Evolutionary conservation across 2,888 invertebrate genomes (phyloP).

Genomic region (Ernsta delagoae): DNA sequence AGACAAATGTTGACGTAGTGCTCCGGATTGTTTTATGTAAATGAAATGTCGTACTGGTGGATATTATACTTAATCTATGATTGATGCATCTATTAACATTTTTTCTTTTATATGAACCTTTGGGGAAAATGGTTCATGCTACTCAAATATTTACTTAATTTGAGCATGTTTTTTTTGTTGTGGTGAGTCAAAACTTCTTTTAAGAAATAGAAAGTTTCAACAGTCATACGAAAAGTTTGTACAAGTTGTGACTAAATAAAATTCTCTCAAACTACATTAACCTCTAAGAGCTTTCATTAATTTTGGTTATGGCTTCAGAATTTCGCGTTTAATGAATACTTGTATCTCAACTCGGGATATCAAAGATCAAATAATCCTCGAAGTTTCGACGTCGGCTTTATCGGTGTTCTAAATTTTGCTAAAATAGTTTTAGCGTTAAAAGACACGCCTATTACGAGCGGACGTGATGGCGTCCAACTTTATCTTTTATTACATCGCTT

Average conservation of each 20-base stretch:
- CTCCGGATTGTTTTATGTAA: constrained; percentile 24
- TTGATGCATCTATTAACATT: not conserved
- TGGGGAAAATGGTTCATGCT: not conserved
- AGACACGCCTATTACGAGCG: constrained; percentile 31
- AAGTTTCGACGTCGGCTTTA: constrained; percentile 30
- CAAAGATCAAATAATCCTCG: constrained; percentile 31
- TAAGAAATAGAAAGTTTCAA: not conserved
- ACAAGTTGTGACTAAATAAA: not conserved
- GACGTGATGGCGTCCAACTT: constrained; percentile 17
- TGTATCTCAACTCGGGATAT: constrained; percentile 25
- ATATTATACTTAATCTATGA: not conserved
- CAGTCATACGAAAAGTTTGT: not conserved
- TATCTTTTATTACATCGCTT: constrained; percentile 34
- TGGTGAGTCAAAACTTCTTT: not conserved
- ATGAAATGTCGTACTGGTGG: constrained; percentile 39
- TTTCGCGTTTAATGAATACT: constrained; percentile 25
- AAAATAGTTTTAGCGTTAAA: constrained; percentile 35
- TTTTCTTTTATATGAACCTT: not conserved
- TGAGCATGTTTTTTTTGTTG: too few species aligned
- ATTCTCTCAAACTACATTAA: constrained; percentile 6
- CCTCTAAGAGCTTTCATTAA: constrained; percentile 7
- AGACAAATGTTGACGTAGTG: constrained; percentile 68
- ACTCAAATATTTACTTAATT: not conserved
- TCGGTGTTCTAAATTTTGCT: constrained; percentile 25
- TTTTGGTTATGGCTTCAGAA: constrained; percentile 6